phyloP scores from a whole-genome alignment of 2,113 vertebrate genomes.

The Rhabdornis inornatus region DNA sequence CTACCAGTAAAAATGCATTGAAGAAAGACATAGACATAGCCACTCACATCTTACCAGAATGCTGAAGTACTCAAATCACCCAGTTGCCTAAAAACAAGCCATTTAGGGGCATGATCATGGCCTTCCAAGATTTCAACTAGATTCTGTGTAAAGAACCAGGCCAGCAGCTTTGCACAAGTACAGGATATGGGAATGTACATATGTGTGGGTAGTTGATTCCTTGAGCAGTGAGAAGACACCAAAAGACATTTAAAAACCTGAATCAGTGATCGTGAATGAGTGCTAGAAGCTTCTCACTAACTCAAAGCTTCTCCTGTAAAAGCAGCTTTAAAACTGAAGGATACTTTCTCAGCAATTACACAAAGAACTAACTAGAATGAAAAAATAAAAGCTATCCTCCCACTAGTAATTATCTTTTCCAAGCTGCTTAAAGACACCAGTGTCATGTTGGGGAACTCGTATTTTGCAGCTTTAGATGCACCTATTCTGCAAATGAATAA shows the following conservation, averaged over 20 bases:
- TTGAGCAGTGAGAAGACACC: not conserved
- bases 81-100: not conserved
- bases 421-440: not conserved
- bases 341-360: not conserved
- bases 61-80: not conserved
- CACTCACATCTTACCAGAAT: not conserved
- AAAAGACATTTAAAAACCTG: not conserved
- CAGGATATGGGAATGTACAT: not conserved
- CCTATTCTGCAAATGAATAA: not conserved
- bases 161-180: not conserved
- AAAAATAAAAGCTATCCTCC: not conserved
- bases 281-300: not conserved
- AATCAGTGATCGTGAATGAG: not conserved
- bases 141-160: not conserved
- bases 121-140: not conserved
- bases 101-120: not conserved
- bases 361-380: not conserved
- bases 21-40: not conserved
- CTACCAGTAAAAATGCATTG: not conserved
- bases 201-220: not conserved
- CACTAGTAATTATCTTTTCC: not conserved
- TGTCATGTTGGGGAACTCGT: not conserved
- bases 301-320: not conserved
- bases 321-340: not conserved
- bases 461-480: not conserved